Evolutionary conservation across 1,140 invertebrate genomes (phyloP).

Genomic region (Pogonognathellus flavescens): DNA sequence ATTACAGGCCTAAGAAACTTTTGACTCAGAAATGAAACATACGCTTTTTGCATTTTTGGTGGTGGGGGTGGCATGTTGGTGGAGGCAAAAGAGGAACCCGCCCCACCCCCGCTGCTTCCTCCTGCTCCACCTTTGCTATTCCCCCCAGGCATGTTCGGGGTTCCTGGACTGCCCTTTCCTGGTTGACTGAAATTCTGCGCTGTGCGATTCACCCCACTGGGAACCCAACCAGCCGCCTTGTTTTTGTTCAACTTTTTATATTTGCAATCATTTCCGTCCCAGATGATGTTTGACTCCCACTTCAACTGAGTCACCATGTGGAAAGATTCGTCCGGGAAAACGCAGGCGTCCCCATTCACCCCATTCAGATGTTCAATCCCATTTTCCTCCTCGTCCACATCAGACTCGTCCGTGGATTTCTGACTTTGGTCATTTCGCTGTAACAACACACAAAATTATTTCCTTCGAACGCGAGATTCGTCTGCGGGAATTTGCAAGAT

Average conservation of each 20-base stretch:
- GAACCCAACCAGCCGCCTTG: constrained; percentile 95
- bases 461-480: too few relatives aligned
- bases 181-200: constrained; percentile 92
- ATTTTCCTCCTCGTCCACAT: constrained; percentile 70
- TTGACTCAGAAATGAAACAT: neutral
- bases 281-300: constrained; percentile 99
- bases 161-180: constrained; percentile 75
- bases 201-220: constrained; percentile 90
- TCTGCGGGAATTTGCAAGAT: too few relatives aligned
- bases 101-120: neutral
- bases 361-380: constrained; percentile 42
- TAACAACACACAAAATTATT: too few relatives aligned
- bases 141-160: neutral
- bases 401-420: neutral
- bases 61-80: neutral
- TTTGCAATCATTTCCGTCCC: constrained; percentile 97
- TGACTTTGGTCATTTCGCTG: neutral
- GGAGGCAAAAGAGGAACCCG: neutral
- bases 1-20: too few relatives aligned
- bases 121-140: neutral
- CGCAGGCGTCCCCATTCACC: constrained; percentile 56
- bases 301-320: constrained; percentile 95
- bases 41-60: constrained; percentile 26
- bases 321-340: constrained; percentile 88
- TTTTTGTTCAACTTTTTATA: constrained; percentile 83